Evolutionary conservation across 2,797 vertebrate species (phyloP).

Genomic region (Poeciliopsis presidionis): DNA sequence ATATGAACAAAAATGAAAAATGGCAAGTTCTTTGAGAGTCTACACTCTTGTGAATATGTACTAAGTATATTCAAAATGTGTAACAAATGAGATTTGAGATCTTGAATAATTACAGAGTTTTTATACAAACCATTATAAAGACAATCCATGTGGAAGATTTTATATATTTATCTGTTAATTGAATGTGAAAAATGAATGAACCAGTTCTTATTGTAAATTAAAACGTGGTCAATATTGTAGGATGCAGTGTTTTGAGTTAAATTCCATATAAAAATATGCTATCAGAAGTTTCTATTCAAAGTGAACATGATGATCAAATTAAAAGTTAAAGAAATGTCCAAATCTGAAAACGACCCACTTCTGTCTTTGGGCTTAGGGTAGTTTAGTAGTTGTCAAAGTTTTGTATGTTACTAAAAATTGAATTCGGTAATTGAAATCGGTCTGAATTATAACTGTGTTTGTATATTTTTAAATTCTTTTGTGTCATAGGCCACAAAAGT

Average conservation of each 20-base stretch:
- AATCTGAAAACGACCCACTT: neutral
- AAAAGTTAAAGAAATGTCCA: neutral
- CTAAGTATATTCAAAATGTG: neutral
- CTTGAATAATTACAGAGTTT: neutral
- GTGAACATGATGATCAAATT: neutral
- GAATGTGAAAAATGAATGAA: neutral
- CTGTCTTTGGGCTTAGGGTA: neutral
- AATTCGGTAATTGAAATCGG: slow-evolving; percentile 8
- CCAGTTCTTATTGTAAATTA: neutral
- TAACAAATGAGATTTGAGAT: neutral
- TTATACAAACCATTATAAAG: neutral
- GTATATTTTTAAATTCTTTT: slow-evolving; percentile 23
- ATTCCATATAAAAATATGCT: neutral
- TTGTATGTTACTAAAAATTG: neutral
- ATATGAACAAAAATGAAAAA: neutral
- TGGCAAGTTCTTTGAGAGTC: neutral
- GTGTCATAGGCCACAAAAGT: slow-evolving; percentile 34
- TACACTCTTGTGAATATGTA: neutral
- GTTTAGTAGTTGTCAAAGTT: neutral
- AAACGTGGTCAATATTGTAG: neutral
- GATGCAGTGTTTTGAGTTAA: neutral
- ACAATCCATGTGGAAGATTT: neutral
- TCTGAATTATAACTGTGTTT: slow-evolving; percentile 22
- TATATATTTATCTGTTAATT: neutral
- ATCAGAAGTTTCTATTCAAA: neutral